Percentiles rank a stretch among this genome's conserved stretches.
phyloP scores from a whole-genome alignment of 2,888 invertebrate genomes.

The Cryptophagus acutangulus region DNA sequence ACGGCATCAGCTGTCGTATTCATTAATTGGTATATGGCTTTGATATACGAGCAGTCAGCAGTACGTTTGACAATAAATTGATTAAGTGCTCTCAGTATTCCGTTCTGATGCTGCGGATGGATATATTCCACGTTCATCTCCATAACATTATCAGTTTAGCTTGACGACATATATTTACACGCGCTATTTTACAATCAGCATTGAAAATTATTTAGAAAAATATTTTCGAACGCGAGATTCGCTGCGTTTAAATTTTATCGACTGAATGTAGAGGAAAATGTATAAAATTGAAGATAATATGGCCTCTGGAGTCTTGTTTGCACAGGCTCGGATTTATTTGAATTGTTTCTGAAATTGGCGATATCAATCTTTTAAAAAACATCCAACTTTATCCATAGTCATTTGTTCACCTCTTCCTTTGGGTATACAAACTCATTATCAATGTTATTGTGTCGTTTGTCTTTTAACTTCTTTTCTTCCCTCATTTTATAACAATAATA shows the following conservation, averaged over 20 bases:
- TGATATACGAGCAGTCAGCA: slow-evolving; percentile 40
- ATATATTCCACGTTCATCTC: no score
- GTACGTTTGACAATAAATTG: slow-evolving; percentile 41
- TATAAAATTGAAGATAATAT: slow-evolving; percentile 27
- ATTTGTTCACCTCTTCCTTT: slow-evolving; percentile 26
- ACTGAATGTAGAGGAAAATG: slow-evolving; percentile 17
- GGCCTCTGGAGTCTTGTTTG: slow-evolving; percentile 24
- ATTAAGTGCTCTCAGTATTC: slow-evolving; percentile 34
- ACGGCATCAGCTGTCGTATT: slow-evolving; percentile 35
- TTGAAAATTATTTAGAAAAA: no score
- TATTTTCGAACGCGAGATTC: no score
- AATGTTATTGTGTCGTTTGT: slow-evolving; percentile 23
- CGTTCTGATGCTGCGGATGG: no score
- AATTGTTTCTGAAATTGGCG: slow-evolving; percentile 25
- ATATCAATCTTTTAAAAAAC: slow-evolving; percentile 25
- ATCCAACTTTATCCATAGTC: slow-evolving; percentile 22
- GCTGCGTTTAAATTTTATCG: slow-evolving; percentile 20
- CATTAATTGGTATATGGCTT: slow-evolving; percentile 39
- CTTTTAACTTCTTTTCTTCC: slow-evolving; percentile 10
- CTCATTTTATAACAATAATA: no score
- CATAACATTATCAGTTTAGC: no score
- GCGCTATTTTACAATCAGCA: no score
- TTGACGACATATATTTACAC: no score
- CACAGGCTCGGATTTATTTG: slow-evolving; percentile 25
- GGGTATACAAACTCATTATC: slow-evolving; percentile 25